Conservation (phyloP, 1,140 invertebrate species). For the Pemphigus obesinymphae region DNA sequence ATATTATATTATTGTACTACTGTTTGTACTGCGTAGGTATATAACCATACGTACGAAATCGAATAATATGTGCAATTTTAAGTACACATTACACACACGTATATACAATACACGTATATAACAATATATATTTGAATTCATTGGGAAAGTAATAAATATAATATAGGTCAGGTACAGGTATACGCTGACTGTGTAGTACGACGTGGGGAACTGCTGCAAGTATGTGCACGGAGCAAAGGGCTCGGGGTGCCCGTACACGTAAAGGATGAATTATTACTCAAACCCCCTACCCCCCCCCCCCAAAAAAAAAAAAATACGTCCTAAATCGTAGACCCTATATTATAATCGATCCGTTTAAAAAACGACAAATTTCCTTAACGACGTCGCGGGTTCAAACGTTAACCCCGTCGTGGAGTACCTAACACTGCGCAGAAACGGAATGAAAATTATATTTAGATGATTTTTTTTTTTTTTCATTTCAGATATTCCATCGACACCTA, state of each 20-base stretch:
- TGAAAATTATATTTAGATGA: background rate
- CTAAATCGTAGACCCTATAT: background rate
- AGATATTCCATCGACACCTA: no score
- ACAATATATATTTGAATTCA: background rate
- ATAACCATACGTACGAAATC: no score
- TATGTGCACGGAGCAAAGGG: background rate
- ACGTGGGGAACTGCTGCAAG: no score
- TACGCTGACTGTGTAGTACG: no score
- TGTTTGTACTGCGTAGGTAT: no score
- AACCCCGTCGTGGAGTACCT: no score
- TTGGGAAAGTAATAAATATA: background rate
- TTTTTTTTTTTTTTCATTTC: no score
- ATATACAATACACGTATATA: background rate
- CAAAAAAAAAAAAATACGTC: no score
- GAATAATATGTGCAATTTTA: background rate
- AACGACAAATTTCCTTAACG: constrained; percentile 18
- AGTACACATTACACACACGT: background rate
- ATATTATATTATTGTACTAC: no score
- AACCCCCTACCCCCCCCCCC: background rate
- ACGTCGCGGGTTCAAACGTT: background rate
- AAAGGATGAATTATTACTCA: constrained; percentile 12
- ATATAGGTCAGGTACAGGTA: no score
- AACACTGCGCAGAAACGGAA: background rate
- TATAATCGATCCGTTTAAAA: constrained; percentile 5
- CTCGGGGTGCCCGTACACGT: background rate